phyloP scores from a whole-genome alignment of 1,140 invertebrate genomes.

The Hylaeus volcanicus region DNA sequence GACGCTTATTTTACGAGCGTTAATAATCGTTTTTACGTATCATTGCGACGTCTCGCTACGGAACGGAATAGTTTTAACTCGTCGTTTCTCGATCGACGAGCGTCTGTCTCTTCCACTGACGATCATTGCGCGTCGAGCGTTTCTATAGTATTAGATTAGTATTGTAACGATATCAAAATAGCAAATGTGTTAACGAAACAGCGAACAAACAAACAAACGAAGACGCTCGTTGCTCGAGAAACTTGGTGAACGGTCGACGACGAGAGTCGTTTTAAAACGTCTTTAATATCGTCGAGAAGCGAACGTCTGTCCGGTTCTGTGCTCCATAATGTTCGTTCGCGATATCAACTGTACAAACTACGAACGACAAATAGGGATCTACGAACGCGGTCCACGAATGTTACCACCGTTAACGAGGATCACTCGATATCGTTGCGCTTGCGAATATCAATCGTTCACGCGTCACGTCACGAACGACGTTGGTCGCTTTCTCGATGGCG shows the following conservation, averaged over 20 bases:
- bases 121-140: background rate
- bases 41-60: background rate
- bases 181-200: background rate
- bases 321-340: background rate
- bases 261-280: background rate
- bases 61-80: background rate
- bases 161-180: background rate
- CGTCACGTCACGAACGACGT: background rate
- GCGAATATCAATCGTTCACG: background rate
- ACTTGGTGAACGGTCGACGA: too few species aligned
- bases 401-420: slow-evolving; percentile 28
- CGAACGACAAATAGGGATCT: background rate
- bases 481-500: slow-evolving; percentile 5
- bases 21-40: slow-evolving; percentile 15
- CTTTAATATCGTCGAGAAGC: background rate
- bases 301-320: slow-evolving; percentile 13
- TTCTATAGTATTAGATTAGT: slow-evolving; percentile 10
- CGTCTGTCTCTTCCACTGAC: background rate
- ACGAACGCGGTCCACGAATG: slow-evolving; percentile 11
- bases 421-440: background rate
- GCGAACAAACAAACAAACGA: background rate
- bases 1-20: slow-evolving; percentile 6
- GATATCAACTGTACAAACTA: background rate
- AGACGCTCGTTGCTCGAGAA: background rate
- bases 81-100: background rate